Conservation (phyloP, 1,140 invertebrate species). For the Drosophila nigromelanica region DNA sequence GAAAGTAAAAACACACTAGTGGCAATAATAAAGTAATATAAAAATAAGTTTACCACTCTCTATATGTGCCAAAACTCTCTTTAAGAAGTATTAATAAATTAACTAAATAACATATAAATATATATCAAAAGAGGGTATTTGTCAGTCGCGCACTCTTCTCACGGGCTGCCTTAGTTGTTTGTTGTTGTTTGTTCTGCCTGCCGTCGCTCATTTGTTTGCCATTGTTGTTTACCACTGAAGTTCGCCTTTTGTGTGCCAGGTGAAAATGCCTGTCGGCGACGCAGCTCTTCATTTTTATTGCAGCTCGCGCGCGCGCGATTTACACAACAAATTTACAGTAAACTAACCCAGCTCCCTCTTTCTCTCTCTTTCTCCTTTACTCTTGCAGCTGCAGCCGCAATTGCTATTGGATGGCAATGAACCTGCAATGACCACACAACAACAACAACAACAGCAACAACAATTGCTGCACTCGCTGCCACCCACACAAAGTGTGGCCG, state of each 20-base stretch:
- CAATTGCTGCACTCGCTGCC: constrained; percentile 1
- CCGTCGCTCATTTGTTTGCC: constrained; percentile 72
- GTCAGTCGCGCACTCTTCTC: not conserved
- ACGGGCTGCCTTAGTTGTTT: constrained; percentile 5
- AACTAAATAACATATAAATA: no score
- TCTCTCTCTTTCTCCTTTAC: constrained; percentile 6
- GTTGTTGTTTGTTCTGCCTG: constrained; percentile 25
- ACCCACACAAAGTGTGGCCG: constrained; percentile 4
- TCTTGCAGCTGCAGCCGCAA: constrained; percentile 30
- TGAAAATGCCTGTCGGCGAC: constrained; percentile 64
- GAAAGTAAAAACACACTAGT: no score
- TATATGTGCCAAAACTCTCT: no score
- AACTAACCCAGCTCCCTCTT: constrained; percentile 4
- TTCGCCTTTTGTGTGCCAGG: constrained; percentile 74
- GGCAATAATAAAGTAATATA: no score
- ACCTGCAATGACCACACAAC: constrained; percentile 47
- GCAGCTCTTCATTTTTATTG: constrained; percentile 58
- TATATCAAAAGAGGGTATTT: not conserved
- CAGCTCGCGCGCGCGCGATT: constrained; percentile 41
- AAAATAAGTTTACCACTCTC: no score
- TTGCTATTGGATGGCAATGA: constrained; percentile 57
- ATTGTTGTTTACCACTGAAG: constrained; percentile 78
- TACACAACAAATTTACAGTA: constrained; percentile 74
- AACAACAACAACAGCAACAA: constrained; percentile 4
- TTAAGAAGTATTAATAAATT: no score